Evolutionary conservation across 2,113 vertebrate genomes (phyloP).

Genomic region (Stegastes partitus): DNA sequence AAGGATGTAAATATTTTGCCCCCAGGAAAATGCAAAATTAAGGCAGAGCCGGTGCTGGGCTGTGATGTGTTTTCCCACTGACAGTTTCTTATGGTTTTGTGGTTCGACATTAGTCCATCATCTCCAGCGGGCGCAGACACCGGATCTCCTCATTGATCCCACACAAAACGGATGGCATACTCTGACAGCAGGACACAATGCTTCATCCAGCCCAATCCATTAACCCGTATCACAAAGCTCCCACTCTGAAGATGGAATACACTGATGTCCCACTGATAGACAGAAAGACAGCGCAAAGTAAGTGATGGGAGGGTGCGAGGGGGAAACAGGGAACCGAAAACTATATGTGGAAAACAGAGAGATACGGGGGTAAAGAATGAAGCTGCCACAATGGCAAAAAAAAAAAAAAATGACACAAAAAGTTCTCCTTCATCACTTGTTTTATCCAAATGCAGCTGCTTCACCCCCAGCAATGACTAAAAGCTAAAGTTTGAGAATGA

Average conservation of each 20-base stretch:
- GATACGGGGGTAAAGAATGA: conserved; percentile 36
- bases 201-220: conserved; percentile 77
- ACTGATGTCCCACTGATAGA: conserved; percentile 65
- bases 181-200: conserved; percentile 64
- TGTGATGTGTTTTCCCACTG: conserved; percentile 57
- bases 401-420: not conserved
- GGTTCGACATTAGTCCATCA: conserved; percentile 68
- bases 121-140: conserved; percentile 58
- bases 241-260: conserved; percentile 66
- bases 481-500: not conserved
- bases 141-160: conserved; percentile 72
- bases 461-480: not conserved
- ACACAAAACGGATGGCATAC: conserved; percentile 71
- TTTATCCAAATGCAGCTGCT: not conserved
- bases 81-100: conserved; percentile 56
- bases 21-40: conserved; percentile 61
- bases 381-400: conserved; percentile 20
- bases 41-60: conserved; percentile 46
- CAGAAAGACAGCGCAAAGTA: conserved; percentile 40
- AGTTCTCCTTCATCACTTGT: not conserved
- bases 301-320: conserved; percentile 8
- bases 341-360: not conserved
- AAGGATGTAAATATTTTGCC: conserved; percentile 50
- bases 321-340: conserved; percentile 1
- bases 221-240: conserved; percentile 71